phyloP scores from a whole-genome alignment of 2,113 vertebrate species.

The Odontophorus gujanensis region DNA sequence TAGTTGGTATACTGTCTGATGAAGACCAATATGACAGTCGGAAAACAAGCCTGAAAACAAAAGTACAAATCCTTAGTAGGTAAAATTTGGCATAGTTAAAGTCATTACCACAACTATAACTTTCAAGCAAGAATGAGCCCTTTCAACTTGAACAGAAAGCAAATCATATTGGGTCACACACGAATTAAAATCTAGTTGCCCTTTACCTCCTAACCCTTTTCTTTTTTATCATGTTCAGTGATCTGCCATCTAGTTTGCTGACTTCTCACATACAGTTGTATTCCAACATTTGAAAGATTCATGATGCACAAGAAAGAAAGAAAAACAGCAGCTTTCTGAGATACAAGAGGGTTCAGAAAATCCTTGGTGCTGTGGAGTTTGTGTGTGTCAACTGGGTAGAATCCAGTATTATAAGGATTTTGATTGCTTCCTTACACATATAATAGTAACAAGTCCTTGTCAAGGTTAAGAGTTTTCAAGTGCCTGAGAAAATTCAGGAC shows the following conservation, averaged over 20 bases:
- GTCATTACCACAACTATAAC: not conserved
- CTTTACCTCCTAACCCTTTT: not conserved
- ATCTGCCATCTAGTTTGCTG: not conserved
- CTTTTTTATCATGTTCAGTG: not conserved
- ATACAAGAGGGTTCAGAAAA: not conserved
- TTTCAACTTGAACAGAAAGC: not conserved
- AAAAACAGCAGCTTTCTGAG: not conserved
- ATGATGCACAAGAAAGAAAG: not conserved
- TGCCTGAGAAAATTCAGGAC: not conserved
- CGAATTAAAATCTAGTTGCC: not conserved
- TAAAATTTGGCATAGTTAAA: not conserved
- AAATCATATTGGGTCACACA: not conserved
- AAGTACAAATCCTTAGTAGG: not conserved
- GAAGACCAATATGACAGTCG: not conserved
- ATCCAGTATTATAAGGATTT: not conserved
- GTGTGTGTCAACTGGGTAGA: not conserved
- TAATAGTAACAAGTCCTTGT: not conserved
- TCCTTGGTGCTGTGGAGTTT: not conserved
- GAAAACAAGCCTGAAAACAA: constrained; percentile 10
- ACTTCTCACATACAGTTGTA: not conserved
- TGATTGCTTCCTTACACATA: not conserved
- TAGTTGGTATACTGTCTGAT: not conserved
- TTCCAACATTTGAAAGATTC: not conserved
- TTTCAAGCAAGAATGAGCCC: not conserved
- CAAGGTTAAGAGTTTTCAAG: not conserved